Percentiles rank a stretch among this genome's conserved stretches.
These are phyloP conservation scores for Protomyctophum bolini DNA, from an alignment of 2,113 vertebrate genomes.

Conservation along the genomic window DNA sequence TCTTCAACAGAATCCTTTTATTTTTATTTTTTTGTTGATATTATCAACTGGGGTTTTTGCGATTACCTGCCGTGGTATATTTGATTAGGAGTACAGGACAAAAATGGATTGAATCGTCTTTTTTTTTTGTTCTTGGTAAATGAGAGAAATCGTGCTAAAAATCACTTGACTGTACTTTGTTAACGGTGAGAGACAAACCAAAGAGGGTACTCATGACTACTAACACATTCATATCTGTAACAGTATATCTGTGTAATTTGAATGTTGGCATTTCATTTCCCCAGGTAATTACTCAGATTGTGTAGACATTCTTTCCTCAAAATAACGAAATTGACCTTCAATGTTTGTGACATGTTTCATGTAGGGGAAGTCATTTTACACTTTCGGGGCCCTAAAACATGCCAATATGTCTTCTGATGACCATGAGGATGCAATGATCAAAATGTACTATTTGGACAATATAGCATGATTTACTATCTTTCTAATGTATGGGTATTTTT, in stretches of 20 bases:
- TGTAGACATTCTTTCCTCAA: slow-evolving; percentile 43
- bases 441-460: slow-evolving; percentile 55
- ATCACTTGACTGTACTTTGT: slow-evolving; percentile 28
- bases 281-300: slow-evolving; percentile 17
- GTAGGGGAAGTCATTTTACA: slow-evolving; percentile 12
- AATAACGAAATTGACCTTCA: slow-evolving; percentile 33
- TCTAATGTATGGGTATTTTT: slow-evolving; percentile 63
- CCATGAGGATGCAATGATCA: slow-evolving; percentile 46
- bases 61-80: slow-evolving; percentile 32
- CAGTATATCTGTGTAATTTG: slow-evolving; percentile 51
- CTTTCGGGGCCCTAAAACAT: slow-evolving; percentile 32
- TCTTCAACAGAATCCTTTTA: slow-evolving; percentile 20
- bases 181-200: slow-evolving; percentile 64
- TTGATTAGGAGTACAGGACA: slow-evolving; percentile 6
- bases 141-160: slow-evolving; percentile 15
- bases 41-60: slow-evolving; percentile 22
- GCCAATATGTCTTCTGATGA: slow-evolving; percentile 46
- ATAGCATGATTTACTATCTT: slow-evolving; percentile 71
- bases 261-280: slow-evolving; percentile 31
- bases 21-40: background rate
- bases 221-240: too few relatives aligned
- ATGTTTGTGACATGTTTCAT: slow-evolving; percentile 5
- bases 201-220: slow-evolving; percentile 65
- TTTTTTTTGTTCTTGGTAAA: slow-evolving; percentile 40
- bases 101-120: background rate